phyloP scores from a whole-genome alignment of 1,140 invertebrate species.

The Calycopis cecrops region DNA sequence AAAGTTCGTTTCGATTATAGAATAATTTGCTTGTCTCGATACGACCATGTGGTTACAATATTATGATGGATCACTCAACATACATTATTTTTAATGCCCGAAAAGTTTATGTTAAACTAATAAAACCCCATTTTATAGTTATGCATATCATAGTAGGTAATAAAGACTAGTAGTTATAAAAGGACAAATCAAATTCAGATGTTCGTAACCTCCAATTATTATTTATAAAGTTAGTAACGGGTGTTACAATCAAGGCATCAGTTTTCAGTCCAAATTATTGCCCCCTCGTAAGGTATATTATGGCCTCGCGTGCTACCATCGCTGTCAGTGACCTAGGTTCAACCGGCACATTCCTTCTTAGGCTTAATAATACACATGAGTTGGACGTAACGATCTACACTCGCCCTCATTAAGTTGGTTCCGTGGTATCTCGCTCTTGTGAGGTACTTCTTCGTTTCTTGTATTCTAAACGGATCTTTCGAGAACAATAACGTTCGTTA shows the following conservation, averaged over 20 bases:
- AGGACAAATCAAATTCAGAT: not conserved
- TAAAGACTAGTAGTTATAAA: too few species aligned
- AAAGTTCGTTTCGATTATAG: too few species aligned
- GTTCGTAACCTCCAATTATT: slow-evolving; percentile 4
- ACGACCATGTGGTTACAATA: too few species aligned
- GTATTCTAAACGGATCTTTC: slow-evolving; percentile 19
- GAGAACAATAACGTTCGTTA: slow-evolving; percentile 23
- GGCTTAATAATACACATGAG: slow-evolving; percentile 67
- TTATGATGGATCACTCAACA: too few species aligned
- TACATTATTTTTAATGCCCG: too few species aligned
- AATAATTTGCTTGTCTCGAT: too few species aligned
- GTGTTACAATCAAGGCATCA: slow-evolving; percentile 22
- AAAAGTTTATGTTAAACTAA: too few species aligned
- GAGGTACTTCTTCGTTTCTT: slow-evolving; percentile 15
- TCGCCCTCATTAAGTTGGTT: slow-evolving; percentile 49
- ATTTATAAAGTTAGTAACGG: slow-evolving; percentile 16
- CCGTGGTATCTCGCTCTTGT: slow-evolving; percentile 14
- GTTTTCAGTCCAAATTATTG: slow-evolving; percentile 25
- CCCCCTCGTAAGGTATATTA: slow-evolving; percentile 24
- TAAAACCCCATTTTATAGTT: too few species aligned
- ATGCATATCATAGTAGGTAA: too few species aligned
- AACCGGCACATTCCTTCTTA: slow-evolving; percentile 60
- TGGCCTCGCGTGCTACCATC: slow-evolving; percentile 43
- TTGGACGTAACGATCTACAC: slow-evolving; percentile 52
- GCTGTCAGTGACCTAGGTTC: slow-evolving; percentile 54